phyloP scores from a whole-genome alignment of 2,888 invertebrate species.

The Uloborus plumipes region DNA sequence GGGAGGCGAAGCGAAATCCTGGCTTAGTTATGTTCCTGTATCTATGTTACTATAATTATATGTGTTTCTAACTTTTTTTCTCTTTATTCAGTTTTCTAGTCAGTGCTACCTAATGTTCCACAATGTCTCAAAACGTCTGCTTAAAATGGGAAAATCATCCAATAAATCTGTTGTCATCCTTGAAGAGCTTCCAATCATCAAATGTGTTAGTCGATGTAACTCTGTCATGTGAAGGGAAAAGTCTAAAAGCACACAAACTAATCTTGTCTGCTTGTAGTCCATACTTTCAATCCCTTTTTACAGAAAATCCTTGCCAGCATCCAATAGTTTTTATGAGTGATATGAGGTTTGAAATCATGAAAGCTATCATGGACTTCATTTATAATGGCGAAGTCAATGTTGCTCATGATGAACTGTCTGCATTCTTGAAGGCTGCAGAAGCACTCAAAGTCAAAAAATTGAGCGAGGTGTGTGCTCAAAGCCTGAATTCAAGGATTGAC shows the following conservation, averaged over 20 bases:
- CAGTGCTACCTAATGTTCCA: conserved; percentile 4
- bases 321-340: conserved; percentile 12
- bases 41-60: no score
- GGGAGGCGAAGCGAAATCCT: no score
- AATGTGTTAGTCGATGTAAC: conserved; percentile 17
- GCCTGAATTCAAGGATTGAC: neutral
- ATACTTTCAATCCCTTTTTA: conserved; percentile 9
- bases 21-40: no score
- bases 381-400: conserved; percentile 21
- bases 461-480: conserved; percentile 8
- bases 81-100: conserved; percentile 5
- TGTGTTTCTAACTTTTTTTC: neutral
- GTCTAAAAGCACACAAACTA: conserved; percentile 11
- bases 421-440: conserved; percentile 17
- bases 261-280: conserved; percentile 18
- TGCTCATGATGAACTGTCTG: conserved; percentile 11
- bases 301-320: conserved; percentile 19
- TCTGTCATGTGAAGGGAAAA: conserved; percentile 10
- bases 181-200: conserved; percentile 4
- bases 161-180: conserved; percentile 1
- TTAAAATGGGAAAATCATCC: conserved; percentile 19
- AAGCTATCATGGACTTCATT: conserved; percentile 15
- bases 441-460: conserved; percentile 12
- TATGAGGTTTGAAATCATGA: conserved; percentile 6
- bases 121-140: conserved; percentile 9